Base-by-base conservation (phyloP, 2,113 vertebrate species). In the Argyrosomus japonicus region DNA sequence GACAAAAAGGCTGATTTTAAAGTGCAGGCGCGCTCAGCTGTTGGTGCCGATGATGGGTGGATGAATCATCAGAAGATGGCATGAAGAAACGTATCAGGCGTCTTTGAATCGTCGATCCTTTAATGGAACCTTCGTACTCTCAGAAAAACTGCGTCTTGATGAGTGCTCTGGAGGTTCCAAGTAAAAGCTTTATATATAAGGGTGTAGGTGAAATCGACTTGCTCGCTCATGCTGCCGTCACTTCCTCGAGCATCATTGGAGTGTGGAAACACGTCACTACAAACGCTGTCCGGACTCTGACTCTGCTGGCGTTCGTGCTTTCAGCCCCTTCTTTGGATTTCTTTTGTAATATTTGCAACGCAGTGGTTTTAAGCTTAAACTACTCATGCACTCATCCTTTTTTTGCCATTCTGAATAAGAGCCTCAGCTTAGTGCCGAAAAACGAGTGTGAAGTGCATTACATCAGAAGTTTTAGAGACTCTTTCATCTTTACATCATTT, bases 401-500 rank as follows among this genome's bases (percentile, higher is more conserved):
- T n/a, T 65, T 29, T 10, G 3, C 57, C 23, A 8, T 75, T 63
- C 17, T 48, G 50, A 84, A 56, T 79, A 86, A 76, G 51, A 79
- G 67, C 25, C 62, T 77, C 67, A 77, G 62, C 81, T 27, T 84
- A 68, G 75, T 60, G 60, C 15, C 13, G 21, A 12, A 21, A 60
- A 71, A 53, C 45, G 21, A 82, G n/a, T 32, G 27, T 29, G 19
- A 79, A 50, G 67, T 36, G 5, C 53, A 23, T 50, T 25, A 56
- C 23, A 58, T 64, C 76, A 27, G 19, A 81, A 32, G 68, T 69
- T 74, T 64, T 23, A 21, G 27, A 61, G 27, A 68, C 25, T 23
- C 18, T 54, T 78, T 75, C 45, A 3, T 75, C 62, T 84, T 79
- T 25, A 48, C 48, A 75, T 67, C 23, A 21, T 40, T 76, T 77